phyloP scores from a whole-genome alignment of 2,797 vertebrate species.

The Schizopygopsis malacanthus region DNA sequence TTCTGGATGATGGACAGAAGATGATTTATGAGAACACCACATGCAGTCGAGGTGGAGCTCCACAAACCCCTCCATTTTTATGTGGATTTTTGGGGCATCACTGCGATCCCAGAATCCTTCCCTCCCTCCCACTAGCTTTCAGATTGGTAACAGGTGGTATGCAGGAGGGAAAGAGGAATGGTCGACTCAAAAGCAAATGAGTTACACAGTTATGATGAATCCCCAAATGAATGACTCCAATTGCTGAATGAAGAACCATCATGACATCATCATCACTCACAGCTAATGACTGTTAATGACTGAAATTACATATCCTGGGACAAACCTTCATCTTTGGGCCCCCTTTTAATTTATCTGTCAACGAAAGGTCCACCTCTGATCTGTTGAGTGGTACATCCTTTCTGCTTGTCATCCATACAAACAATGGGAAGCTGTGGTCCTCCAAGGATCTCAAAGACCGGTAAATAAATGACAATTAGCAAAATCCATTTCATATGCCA shows the following conservation, averaged over 20 bases:
- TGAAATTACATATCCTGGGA: neutral
- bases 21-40: slow-evolving; percentile 75
- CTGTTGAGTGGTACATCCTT: neutral
- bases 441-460: neutral
- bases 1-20: slow-evolving; percentile 65
- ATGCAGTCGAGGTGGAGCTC: slow-evolving; percentile 60
- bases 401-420: neutral
- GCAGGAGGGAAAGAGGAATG: slow-evolving; percentile 32
- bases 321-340: slow-evolving; percentile 9
- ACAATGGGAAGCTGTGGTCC: neutral
- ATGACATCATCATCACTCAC: slow-evolving; percentile 48
- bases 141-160: slow-evolving; percentile 68
- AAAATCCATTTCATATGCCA: neutral
- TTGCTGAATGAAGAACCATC: slow-evolving; percentile 17
- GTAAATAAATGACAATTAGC: neutral
- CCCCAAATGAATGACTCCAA: neutral
- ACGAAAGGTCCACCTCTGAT: neutral
- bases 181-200: slow-evolving; percentile 53
- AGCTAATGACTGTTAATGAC: slow-evolving; percentile 48
- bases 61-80: slow-evolving; percentile 54
- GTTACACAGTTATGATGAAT: slow-evolving; percentile 30
- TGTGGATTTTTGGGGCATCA: slow-evolving; percentile 58
- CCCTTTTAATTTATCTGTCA: neutral
- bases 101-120: slow-evolving; percentile 36
- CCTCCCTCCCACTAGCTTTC: slow-evolving; percentile 38